phyloP scores from a whole-genome alignment of 2,888 invertebrate species.

The Sericinus montela region DNA sequence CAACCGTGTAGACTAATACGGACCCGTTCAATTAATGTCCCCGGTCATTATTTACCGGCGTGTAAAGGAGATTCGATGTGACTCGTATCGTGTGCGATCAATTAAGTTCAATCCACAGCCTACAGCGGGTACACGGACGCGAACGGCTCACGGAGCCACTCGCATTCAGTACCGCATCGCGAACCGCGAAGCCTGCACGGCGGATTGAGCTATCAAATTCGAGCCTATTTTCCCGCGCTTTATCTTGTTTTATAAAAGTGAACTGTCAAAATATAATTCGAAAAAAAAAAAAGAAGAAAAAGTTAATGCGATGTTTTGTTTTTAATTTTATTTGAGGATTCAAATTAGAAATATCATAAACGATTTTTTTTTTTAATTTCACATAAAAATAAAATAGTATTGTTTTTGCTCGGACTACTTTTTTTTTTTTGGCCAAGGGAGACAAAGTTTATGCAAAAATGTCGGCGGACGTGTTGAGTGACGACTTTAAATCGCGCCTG shows the following conservation, averaged over 20 bases:
- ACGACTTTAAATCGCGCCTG: conserved; percentile 86
- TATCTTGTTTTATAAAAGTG: neutral
- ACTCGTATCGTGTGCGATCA: conserved; percentile 53
- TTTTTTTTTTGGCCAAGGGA: conserved; percentile 23
- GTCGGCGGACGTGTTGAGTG: conserved; percentile 88
- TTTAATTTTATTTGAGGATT: neutral
- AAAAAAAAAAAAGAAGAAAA: no score
- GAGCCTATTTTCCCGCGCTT: conserved; percentile 29
- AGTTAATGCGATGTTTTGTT: neutral
- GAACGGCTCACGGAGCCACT: conserved; percentile 33
- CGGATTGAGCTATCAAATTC: conserved; percentile 28
- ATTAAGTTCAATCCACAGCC: conserved; percentile 62
- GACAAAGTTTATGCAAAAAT: conserved; percentile 55
- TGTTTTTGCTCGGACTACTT: neutral
- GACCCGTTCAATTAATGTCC: neutral
- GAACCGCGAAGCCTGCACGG: conserved; percentile 67
- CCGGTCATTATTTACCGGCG: conserved; percentile 27
- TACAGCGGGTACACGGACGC: conserved; percentile 42
- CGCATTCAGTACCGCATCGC: conserved; percentile 57
- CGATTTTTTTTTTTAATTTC: neutral
- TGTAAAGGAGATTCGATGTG: conserved; percentile 30
- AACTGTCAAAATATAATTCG: no score
- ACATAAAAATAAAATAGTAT: neutral
- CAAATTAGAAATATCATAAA: neutral
- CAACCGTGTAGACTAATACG: neutral